Evolutionary conservation across 2,888 invertebrate species (phyloP).

Genomic region (Physocephala rufipes): DNA sequence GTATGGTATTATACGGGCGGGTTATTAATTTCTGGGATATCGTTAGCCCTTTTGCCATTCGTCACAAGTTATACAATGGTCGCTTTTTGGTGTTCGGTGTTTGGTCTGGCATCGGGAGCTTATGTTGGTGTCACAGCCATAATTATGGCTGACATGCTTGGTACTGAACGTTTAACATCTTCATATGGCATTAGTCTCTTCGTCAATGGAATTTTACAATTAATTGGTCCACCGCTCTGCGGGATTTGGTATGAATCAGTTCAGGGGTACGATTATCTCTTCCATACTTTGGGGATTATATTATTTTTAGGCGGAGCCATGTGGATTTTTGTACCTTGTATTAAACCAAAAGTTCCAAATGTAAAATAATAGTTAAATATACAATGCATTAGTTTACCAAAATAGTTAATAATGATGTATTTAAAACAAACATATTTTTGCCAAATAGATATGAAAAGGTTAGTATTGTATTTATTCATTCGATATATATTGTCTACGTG

Average conservation of each 20-base stretch:
- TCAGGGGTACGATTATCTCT: slow-evolving; percentile 75
- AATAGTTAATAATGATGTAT: no score
- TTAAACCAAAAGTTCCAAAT: slow-evolving; percentile 59
- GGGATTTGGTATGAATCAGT: slow-evolving; percentile 75
- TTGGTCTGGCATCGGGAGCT: slow-evolving; percentile 84
- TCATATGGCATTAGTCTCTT: slow-evolving; percentile 88
- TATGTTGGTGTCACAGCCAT: slow-evolving; percentile 88
- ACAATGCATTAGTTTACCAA: no score
- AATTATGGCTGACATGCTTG: slow-evolving; percentile 88
- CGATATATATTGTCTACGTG: slow-evolving; percentile 13
- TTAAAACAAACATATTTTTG: no score
- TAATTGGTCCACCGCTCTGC: slow-evolving; percentile 85
- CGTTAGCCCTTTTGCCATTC: slow-evolving; percentile 76
- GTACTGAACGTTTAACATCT: slow-evolving; percentile 83
- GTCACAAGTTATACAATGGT: slow-evolving; percentile 73
- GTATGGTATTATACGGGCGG: slow-evolving; percentile 86
- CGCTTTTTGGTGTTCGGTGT: slow-evolving; percentile 77
- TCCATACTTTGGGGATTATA: slow-evolving; percentile 77
- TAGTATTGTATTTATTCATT: slow-evolving; percentile 6
- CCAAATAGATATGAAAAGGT: no score
- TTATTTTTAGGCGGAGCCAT: slow-evolving; percentile 77
- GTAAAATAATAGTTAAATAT: no score
- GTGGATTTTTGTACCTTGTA: slow-evolving; percentile 81
- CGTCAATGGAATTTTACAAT: slow-evolving; percentile 82
- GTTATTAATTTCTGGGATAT: slow-evolving; percentile 78